These are phyloP conservation scores for Polyommatus icarus DNA, from an alignment of 2,888 invertebrate species.

Conservation along the genomic window DNA sequence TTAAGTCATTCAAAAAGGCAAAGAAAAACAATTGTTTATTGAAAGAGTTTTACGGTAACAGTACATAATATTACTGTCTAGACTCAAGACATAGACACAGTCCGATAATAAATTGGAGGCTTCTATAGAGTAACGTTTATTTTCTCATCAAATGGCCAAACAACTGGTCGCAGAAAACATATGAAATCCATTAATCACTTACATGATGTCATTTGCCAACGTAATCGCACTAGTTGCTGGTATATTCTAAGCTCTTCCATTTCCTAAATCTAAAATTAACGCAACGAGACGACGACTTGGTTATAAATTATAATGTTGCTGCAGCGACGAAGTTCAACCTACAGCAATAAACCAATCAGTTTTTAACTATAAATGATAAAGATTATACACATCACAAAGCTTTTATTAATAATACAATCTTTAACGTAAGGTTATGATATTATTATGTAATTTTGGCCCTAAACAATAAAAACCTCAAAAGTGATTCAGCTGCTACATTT, in stretches of 20 bases:
- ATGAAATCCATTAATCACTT: constrained; percentile 19
- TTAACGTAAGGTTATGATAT: too few relatives aligned
- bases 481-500: too few relatives aligned
- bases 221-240: neutral
- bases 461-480: too few relatives aligned
- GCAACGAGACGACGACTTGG: neutral
- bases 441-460: too few relatives aligned
- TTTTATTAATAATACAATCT: too few relatives aligned
- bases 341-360: neutral
- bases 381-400: too few relatives aligned
- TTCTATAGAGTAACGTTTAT: neutral
- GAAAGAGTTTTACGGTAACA: neutral
- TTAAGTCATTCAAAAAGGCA: neutral
- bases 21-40: neutral
- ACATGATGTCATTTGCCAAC: neutral
- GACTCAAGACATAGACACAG: too few relatives aligned
- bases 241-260: neutral
- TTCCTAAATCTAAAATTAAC: constrained; percentile 19
- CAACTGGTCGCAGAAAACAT: constrained; percentile 8
- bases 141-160: neutral
- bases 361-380: neutral
- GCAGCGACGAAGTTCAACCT: neutral
- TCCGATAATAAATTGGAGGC: too few relatives aligned
- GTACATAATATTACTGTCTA: too few relatives aligned
- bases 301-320: neutral